Conservation (phyloP, 2,113 vertebrate genomes). For the Datnioides undecimradiatus region DNA sequence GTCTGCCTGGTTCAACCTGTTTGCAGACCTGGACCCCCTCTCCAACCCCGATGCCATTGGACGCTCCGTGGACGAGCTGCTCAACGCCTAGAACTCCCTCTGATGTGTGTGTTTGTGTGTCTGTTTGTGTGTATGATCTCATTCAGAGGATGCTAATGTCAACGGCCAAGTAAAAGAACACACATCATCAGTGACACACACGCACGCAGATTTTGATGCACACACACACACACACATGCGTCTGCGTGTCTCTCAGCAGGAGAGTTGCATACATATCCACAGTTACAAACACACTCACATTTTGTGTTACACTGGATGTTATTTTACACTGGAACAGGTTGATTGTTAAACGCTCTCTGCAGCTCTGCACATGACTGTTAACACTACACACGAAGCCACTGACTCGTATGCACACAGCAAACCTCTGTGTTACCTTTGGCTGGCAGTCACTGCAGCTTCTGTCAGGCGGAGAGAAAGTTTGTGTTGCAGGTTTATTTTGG, state of each 20-base stretch:
- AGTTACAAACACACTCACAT: background rate
- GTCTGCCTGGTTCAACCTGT: conserved; percentile 88
- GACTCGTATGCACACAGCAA: conserved; percentile 16
- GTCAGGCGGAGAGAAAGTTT: background rate
- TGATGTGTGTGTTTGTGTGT: background rate
- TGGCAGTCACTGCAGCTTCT: background rate
- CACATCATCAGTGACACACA: background rate
- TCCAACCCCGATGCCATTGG: conserved; percentile 87
- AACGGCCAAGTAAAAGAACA: conserved; percentile 17
- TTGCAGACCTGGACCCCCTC: conserved; percentile 88
- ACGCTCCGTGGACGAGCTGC: conserved; percentile 85
- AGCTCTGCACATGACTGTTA: conserved; percentile 38
- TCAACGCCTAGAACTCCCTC: conserved; percentile 79
- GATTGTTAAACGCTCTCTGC: conserved; percentile 1
- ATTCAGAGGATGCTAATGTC: conserved; percentile 15
- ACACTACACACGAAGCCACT: conserved; percentile 17
- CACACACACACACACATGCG: background rate
- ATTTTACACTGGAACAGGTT: background rate
- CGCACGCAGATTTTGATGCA: background rate
- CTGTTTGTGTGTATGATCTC: background rate
- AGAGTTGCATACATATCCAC: background rate
- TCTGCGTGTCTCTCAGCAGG: background rate
- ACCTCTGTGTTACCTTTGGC: conserved; percentile 4
- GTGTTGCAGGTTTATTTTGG: background rate
- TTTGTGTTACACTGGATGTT: background rate